Base-by-base conservation (phyloP, 2,113 vertebrate species). In the Gila orcuttii region DNA sequence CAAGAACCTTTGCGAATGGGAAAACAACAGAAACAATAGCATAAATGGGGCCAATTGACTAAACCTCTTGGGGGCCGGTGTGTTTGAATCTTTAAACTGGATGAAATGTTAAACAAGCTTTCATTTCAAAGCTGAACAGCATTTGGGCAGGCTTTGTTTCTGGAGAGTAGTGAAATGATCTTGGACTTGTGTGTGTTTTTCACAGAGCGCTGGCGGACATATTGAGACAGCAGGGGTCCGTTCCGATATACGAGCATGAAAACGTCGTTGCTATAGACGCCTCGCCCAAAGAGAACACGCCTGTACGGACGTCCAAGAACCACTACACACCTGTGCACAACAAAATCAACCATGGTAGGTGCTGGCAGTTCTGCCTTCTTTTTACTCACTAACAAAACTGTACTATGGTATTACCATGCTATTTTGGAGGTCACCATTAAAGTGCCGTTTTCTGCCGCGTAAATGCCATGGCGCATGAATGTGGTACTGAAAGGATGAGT, bases 141-240 rank as follows among this genome's bases (percentile, higher is more conserved):
- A 59, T 23, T 4, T 62, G 36, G 59, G 4, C 17, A n/a, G 15
- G 47, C 13, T 66, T 6, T 17, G 25, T 31, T 74, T 45, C 8
- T n/a, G 39, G 47, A 50, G 47, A 55, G 23, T 25, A 81, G 33
- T 57, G 21, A n/a, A 28, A 55, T 73, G 11, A 71, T 80, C 75
- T 15, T 82, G 15, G 25, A 47, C 15, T 69, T 36, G 66, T 50
- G 66, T 50, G 13, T 57, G 52, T 17, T 55, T 21, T 66, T 86
- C 31, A 2, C 93, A 99, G 98, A 96, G 98, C 98, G 85, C 95
- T 99, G 93, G 97, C 97, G 2, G 98, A 99, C 92, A 99, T 99
- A 92, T 91, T 99, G 93, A 96, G 96, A 93, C 98, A 99, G 92
- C 98, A 99, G 94, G 97, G 98, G 90, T 95, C 97, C 1, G 95